Evolutionary conservation across 2,113 vertebrate species (phyloP), one percentile per base, ranked within the genome.

Genomic region (Promerops cafer): DNA sequence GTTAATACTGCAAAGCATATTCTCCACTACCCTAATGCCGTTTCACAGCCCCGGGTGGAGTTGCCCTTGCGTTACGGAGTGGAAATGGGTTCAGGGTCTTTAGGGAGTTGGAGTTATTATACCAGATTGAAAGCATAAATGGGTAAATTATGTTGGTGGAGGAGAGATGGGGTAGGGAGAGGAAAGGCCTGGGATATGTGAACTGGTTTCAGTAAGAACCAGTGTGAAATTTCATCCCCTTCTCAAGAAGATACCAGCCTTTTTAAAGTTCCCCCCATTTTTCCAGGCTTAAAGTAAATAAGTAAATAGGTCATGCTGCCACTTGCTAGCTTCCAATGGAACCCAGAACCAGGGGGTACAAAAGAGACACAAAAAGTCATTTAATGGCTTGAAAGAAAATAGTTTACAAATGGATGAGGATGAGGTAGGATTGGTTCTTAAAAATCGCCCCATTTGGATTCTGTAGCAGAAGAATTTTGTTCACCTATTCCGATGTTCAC

Each of bases 211-310:
- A 83, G 0, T 93, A 83, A 92, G 13, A 83, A 28, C 14, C 27
- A 47, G 71, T 83, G 63, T 96, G 85, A 93, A 90, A 96, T 96
- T 93, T 94, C 75, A 95, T 93, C 72, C 27, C 1, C 11, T 76
- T 95, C 64, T 75, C 18, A 18, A 75, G 64, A 66, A 86, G n/a
- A 89, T 89, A 70, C 9, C 45, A 66, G 35, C 50, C 22, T 75
- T 82, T 83, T 94, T 66, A 69, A 64, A 69, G 31, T 35, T 37
- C 82, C 26, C 61, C n/a, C 28, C 40, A 30, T 74, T 92, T 94
- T 94, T 70, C 56, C 23, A 71, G 26, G 44, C 60, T 89, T 78
- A 18, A 87, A 89, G 27, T 88, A 90, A 92, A 39, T 84, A 78
- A 92, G 74, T 83, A 89, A 94, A 77, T 60, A 78, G 33, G 45